Base-by-base conservation (phyloP, 1,140 invertebrate species). In the Drosophila nannoptera region DNA sequence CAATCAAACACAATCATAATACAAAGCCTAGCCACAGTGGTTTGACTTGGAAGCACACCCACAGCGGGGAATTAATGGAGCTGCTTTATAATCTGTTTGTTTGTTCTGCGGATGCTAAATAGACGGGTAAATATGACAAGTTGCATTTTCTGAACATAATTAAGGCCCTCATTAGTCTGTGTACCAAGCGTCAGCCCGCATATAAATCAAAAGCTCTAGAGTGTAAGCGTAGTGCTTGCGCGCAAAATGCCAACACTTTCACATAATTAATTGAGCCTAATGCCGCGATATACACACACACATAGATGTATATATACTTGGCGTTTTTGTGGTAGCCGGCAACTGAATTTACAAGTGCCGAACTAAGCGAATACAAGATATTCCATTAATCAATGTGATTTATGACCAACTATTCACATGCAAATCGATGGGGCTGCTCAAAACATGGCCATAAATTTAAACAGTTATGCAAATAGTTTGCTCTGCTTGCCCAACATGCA, bases 381-480 rank as follows among this genome's bases (percentile, higher is more conserved):
- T 42, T 43, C 43, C 60, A 82, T 77, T 75, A 82, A 83, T 82
- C 78, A 82, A 65, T 56, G 49, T 83, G 78, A 82, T 82, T 82
- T 78, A 83, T 75, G 49, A 46, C 52, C 40, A 65, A 70, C 76
- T 67, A 70, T 70, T 60, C 40, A 42, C 29, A 75, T 68, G 68
- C 71, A 70, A 74, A 74, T 74, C 33, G 16, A 43, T 31, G 5
- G 32, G 35, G 65, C 50, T 64, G 40, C 62, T 48, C 48, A 59
- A 58, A 56, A 11, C 46, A 54, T 53, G 29, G 54, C 54, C 54
- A 66, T 66, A 48, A 59, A 61, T 68, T 60, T 46, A 5, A 43
- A 68, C 5, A 16, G 7, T 22, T 68, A 68, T 68, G 56, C 61
- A 68, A 68, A 70, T 70, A 52, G 60, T 63, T 52, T 50, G 46